A percentile compares a stretch with the other conserved stretches of the same genome.
Conservation (phyloP, 1,140 invertebrate species). For the Heliconius hewitsoni region DNA sequence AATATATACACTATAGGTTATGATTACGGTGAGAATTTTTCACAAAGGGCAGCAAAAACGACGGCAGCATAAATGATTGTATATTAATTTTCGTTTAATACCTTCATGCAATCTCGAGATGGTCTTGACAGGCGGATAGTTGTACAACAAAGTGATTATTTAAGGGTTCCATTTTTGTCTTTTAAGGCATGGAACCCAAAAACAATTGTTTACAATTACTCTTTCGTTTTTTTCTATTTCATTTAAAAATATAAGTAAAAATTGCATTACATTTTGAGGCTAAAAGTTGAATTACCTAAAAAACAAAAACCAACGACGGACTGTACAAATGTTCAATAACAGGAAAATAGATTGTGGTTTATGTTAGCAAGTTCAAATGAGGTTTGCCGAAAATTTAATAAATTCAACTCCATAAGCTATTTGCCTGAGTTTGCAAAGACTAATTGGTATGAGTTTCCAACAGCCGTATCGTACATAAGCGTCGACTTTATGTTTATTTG, state of each 20-base stretch:
- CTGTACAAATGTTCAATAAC: conserved; percentile 7
- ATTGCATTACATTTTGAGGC: background rate
- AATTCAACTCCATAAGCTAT: conserved; percentile 14
- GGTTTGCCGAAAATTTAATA: conserved; percentile 17
- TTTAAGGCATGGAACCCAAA: too few relatives aligned
- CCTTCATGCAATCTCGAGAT: too few relatives aligned
- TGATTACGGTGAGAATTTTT: too few relatives aligned
- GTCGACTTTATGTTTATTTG: conserved; percentile 20
- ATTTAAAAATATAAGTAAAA: background rate
- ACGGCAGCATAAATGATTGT: too few relatives aligned
- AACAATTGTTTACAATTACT: too few relatives aligned
- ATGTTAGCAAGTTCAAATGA: conserved; percentile 9
- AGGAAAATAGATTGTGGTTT: conserved; percentile 2
- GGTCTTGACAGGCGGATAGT: too few relatives aligned
- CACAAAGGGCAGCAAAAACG: too few relatives aligned
- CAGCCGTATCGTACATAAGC: conserved; percentile 14
- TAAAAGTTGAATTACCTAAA: background rate
- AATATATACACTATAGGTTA: too few relatives aligned
- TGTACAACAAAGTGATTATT: too few relatives aligned
- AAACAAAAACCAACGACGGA: background rate
- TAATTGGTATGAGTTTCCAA: conserved; percentile 24
- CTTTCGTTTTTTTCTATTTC: too few relatives aligned
- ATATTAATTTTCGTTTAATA: too few relatives aligned
- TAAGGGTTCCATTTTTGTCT: too few relatives aligned
- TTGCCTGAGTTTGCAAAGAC: conserved; percentile 20